Percentiles rank a stretch among this genome's conserved stretches.
Conservation (phyloP, 2,888 invertebrate species). For the Campoplex nolae region DNA sequence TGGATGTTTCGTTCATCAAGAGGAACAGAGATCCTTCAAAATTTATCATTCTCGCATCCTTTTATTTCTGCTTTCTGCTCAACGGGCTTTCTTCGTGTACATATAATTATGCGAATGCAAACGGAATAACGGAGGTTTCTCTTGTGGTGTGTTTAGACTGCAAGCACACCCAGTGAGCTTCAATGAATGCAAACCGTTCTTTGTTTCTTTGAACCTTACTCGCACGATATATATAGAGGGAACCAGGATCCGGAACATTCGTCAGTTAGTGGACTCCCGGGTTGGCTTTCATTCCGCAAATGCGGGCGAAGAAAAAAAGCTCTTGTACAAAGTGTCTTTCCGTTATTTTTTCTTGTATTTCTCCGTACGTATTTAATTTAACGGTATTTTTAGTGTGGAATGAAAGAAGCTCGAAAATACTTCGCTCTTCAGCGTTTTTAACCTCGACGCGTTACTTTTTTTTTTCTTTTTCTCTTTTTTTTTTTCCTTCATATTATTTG, state of each 20-base stretch:
- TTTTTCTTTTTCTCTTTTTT: not conserved
- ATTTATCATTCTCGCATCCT: constrained; percentile 22
- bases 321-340: not conserved
- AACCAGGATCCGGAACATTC: constrained; percentile 58
- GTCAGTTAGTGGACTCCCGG: constrained; percentile 37
- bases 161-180: constrained; percentile 47
- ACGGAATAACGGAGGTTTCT: constrained; percentile 43
- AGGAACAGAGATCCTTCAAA: not conserved
- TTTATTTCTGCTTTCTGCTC: not conserved
- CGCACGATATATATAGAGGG: constrained; percentile 1
- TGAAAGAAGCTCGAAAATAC: not conserved
- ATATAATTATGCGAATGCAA: constrained; percentile 56
- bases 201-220: constrained; percentile 51
- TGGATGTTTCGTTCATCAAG: not conserved
- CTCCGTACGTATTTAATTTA: not conserved
- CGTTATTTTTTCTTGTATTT: not conserved
- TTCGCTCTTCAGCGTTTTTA: not conserved
- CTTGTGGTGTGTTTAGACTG: constrained; percentile 52
- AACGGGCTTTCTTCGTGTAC: not conserved
- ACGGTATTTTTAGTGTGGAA: not conserved
- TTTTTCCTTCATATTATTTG: not conserved
- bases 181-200: constrained; percentile 65
- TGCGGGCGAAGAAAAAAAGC: constrained; percentile 28
- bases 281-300: constrained; percentile 32
- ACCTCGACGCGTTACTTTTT: not conserved